Percentiles rank a stretch among this genome's conserved stretches.
Evolutionary conservation across 2,113 vertebrate species (phyloP).

Genomic region (Spheniscus mendiculus): DNA sequence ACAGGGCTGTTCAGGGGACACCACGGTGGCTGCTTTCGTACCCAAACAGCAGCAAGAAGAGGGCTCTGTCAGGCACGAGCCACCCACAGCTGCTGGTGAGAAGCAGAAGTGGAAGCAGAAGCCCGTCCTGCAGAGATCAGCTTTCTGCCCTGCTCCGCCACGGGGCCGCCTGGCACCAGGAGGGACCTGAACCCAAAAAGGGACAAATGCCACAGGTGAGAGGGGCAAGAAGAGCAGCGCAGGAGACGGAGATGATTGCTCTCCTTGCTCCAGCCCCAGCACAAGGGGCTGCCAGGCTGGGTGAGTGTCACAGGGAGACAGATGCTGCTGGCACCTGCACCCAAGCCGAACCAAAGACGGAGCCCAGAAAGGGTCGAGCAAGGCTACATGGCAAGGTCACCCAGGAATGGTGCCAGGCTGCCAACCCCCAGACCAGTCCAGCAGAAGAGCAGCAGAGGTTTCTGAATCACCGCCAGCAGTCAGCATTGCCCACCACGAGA

Average conservation of each 20-base stretch:
- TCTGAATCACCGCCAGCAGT: not conserved
- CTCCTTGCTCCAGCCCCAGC: not conserved
- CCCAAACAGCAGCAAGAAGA: not conserved
- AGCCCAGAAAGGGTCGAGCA: fast-evolving
- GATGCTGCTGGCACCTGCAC: not conserved
- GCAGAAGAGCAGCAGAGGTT: not conserved
- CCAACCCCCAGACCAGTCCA: not conserved
- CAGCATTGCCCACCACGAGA: not conserved
- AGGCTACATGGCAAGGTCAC: not conserved
- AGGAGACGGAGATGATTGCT: not conserved
- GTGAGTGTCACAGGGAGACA: not conserved
- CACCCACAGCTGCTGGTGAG: not conserved
- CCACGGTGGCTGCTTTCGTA: fast-evolving
- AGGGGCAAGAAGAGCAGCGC: not conserved
- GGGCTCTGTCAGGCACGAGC: not conserved
- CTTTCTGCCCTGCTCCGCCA: not conserved
- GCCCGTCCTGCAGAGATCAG: not conserved
- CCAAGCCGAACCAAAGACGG: not conserved
- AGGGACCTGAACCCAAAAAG: not conserved
- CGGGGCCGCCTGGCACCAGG: not conserved
- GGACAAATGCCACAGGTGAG: not conserved
- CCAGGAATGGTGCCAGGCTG: not conserved
- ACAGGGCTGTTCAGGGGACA: not conserved
- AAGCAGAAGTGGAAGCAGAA: not conserved
- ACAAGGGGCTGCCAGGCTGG: not conserved